Evolutionary conservation across 1,140 invertebrate genomes (phyloP), one percentile per base, ranked within the genome.

Genomic region (Brachionus manjavacas): DNA sequence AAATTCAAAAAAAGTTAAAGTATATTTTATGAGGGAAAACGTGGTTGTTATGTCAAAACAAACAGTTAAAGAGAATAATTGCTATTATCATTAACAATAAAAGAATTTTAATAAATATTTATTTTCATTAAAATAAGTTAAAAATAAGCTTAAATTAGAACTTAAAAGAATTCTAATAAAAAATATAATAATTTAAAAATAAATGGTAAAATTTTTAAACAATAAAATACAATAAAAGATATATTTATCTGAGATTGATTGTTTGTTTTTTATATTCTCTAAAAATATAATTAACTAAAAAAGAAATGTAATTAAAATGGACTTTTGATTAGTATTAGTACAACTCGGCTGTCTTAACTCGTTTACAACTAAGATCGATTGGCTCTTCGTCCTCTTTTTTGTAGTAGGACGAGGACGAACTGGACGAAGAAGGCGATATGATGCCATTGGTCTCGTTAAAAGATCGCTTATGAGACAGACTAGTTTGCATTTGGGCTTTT

Each of bases 251-350:
- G 20, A 25, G 23, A 28, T 28, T 68, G 8, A 68, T 28, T 14
- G 14, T 72, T 72, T 14, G 11, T 2, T 72, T 20, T 3, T 43
- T 72, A 39, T 12, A 72, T 72, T 72, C 68, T 72, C 68, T 72
- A 72, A 72, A 72, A 72, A 39, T 41, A 72, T 72, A 72, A 72
- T 72, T 72, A 72, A 72, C 68, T 72, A 72, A 72, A 72, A 72
- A 68, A 72, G n/a, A 41, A 31, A 31, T 68, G 31, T 72, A 8
- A 39, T 41, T 39, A 41, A 41, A 72, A 41, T 41, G 39, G 31
- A 39, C 35, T 39, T 72, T 72, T 72, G 31, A 20, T 39, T 72
- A n/a, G n/a, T n/a, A 16, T 72, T 72, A 72, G 41, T 72, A 72
- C 68, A 72, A 72, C 68, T 72, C 68, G 28, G 52, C 52, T 4